Conservation (phyloP, 2,113 vertebrate genomes). For the Lamprotornis superbus region DNA sequence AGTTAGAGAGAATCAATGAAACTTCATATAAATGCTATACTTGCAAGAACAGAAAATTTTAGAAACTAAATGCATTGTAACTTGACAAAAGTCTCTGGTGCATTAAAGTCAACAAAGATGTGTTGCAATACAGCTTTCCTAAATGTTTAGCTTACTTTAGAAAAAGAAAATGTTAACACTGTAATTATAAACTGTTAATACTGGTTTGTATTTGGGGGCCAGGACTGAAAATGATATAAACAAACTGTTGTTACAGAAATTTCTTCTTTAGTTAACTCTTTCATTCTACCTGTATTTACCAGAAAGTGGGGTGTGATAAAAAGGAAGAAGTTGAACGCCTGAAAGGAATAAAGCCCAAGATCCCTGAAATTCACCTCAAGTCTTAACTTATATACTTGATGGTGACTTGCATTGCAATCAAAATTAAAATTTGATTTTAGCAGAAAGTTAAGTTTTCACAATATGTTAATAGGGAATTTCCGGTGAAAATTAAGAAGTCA, state of each 20-base stretch:
- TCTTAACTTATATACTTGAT: background rate
- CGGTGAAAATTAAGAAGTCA: background rate
- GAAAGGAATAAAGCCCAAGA: background rate
- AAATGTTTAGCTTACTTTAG: constrained; percentile 74
- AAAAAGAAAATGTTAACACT: constrained; percentile 74
- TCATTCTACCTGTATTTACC: constrained; percentile 48
- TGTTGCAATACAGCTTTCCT: constrained; percentile 70
- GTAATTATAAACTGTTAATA: constrained; percentile 76
- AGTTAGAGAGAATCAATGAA: background rate
- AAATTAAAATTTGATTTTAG: background rate
- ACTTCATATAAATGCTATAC: background rate
- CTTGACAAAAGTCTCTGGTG: constrained; percentile 27
- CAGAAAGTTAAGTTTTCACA: background rate
- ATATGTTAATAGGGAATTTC: background rate
- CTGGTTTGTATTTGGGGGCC: constrained; percentile 63
- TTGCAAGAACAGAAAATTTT: constrained; percentile 21
- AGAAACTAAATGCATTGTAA: background rate
- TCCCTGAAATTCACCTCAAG: background rate
- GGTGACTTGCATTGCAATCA: background rate
- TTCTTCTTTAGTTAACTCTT: constrained; percentile 62
- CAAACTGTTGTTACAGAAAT: constrained; percentile 59
- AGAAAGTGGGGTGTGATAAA: background rate
- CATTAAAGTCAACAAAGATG: constrained; percentile 56
- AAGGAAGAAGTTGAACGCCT: background rate
- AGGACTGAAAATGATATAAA: constrained; percentile 77